A percentile compares a stretch with the other conserved stretches of the same genome.
These are phyloP conservation scores for Chamaea fasciata DNA, from an alignment of 2,113 vertebrate species.

Conservation along the genomic window DNA sequence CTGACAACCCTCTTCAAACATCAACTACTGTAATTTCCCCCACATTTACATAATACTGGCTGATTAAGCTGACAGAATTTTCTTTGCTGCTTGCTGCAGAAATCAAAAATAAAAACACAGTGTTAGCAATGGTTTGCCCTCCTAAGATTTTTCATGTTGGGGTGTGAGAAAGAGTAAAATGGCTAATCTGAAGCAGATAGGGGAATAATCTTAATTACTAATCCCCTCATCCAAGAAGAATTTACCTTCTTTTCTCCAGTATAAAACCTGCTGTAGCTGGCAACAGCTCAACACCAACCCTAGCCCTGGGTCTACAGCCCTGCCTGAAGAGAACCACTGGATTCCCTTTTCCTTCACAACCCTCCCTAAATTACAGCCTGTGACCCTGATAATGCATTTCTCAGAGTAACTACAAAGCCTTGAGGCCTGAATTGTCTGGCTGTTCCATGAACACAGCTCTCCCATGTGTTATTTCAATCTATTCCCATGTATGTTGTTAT, in stretches of 20 bases:
- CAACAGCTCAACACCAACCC: not conserved
- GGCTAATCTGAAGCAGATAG: not conserved
- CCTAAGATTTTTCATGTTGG: not conserved
- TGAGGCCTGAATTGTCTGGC: not conserved
- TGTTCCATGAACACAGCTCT: not conserved
- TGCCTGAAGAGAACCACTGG: not conserved
- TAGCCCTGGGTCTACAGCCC: not conserved
- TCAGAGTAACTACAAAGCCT: not conserved
- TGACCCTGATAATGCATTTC: not conserved
- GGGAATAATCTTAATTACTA: not conserved
- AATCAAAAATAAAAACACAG: conserved; percentile 26
- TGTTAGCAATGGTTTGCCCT: not conserved
- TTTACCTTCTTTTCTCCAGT: not conserved
- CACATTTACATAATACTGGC: conserved; percentile 45
- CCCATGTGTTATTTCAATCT: not conserved
- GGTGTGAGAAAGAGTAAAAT: not conserved
- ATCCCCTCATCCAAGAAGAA: not conserved
- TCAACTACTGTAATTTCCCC: conserved; percentile 43
- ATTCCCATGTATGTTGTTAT: not conserved
- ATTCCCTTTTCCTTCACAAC: not conserved
- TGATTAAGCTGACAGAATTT: conserved; percentile 42
- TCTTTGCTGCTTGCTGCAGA: conserved; percentile 11
- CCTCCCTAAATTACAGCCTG: not conserved
- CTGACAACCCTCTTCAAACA: conserved; percentile 43
- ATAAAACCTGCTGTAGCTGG: not conserved